Percentiles rank a stretch among this genome's conserved stretches.
These are phyloP conservation scores for Drosophila kambysellisi DNA, from an alignment of 2,888 invertebrate genomes.

Conservation along the genomic window DNA sequence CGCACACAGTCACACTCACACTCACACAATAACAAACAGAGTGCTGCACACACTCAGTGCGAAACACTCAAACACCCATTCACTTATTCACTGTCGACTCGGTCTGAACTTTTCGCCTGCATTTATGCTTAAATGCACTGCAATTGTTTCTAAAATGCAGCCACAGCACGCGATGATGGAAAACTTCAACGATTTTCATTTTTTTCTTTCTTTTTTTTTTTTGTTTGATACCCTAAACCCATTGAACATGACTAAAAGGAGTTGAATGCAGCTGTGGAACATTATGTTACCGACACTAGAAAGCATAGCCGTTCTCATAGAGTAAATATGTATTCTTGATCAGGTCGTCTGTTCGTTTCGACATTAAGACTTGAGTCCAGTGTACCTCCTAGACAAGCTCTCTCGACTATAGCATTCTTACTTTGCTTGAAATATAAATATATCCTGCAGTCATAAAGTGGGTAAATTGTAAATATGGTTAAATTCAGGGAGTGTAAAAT, in stretches of 20 bases:
- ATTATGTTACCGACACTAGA: background rate
- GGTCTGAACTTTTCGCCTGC: conserved; percentile 70
- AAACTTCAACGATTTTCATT: conserved; percentile 68
- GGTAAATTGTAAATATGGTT: background rate
- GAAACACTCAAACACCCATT: conserved; percentile 41
- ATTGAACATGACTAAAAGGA: background rate
- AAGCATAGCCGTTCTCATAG: background rate
- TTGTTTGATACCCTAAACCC: background rate
- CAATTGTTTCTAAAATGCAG: conserved; percentile 76
- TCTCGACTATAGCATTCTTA: background rate
- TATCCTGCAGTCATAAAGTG: background rate
- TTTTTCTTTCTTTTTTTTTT: conserved; percentile 9
- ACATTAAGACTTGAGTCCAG: background rate
- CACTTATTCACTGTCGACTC: conserved; percentile 51
- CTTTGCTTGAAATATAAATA: background rate
- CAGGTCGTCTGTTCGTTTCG: background rate
- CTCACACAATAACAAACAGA: conserved; percentile 24
- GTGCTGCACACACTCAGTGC: conserved; percentile 13
- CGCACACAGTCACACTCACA: conserved; percentile 39
- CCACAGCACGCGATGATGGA: conserved; percentile 76
- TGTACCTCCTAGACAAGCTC: background rate
- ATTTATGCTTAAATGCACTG: conserved; percentile 75
- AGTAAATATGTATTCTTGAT: background rate
- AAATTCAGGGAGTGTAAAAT: background rate
- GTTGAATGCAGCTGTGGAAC: background rate